Base-by-base conservation (phyloP, 2,797 vertebrate species). In the Schizopygopsis pylzovi region DNA sequence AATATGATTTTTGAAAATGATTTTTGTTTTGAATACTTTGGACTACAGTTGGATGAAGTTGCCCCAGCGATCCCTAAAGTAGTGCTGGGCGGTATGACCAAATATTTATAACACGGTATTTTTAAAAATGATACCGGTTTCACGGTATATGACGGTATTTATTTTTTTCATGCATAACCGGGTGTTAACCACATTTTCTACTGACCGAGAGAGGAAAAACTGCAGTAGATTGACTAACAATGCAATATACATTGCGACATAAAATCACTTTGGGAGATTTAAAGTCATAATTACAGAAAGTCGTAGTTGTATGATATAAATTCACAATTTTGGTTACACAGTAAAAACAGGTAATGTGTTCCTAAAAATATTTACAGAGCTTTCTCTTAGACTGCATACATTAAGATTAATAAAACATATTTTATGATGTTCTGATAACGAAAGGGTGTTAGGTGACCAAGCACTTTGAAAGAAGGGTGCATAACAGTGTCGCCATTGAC, bases 401-500 rank as follows among this genome's bases (percentile, higher is more conserved):
- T 83, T 18, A 59, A 72, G 25, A 25, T 75, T 33, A 63, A 73
- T 61, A 63, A 49, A 65, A 41, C 5, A 37, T 22, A 9, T 59
- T 70, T 71, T 45, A 59, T 59, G 15, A 67, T 49, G 8, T 25
- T 54, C 22, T 28, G 47, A 82, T 33, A 71, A 25, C 28, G 5
- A 59, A 82, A 43, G 1, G 65, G 2, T n/a, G 45, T 43, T 47
- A 59, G 39, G 22, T 56, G 41, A 79, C 68, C 72, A 54, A 52
- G 49, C 18, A 82, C 77, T 56, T 70, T 22, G 20, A 70, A 84
- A 52, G 54, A 33, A 20, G 11, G 16, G 72, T 56, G 25, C 70
- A 85, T 33, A 79, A 73, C 37, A 47, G 39, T 43, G 61, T 80
- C 11, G 2, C 56, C 71, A 18, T 7, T 72, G 43, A 85, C 28